These are phyloP conservation scores for Euphydryas editha DNA, from an alignment of 2,888 invertebrate species.

Conservation along the genomic window DNA sequence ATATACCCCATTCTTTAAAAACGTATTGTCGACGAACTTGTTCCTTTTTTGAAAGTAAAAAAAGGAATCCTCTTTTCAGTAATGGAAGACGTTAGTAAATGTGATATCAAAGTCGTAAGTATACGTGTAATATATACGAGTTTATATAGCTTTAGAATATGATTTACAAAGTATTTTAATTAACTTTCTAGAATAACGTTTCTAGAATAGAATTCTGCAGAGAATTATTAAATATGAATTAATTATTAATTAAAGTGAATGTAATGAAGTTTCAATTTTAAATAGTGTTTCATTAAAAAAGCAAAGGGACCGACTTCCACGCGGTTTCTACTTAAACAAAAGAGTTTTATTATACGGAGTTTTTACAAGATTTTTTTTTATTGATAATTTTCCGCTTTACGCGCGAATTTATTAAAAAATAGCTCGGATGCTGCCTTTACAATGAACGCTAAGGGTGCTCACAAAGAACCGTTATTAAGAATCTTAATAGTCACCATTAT, in stretches of 20 bases:
- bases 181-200: not conserved
- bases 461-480: conserved; percentile 4
- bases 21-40: too few species aligned
- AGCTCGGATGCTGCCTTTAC: conserved; percentile 23
- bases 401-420: conserved; percentile 41
- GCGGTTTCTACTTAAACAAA: conserved; percentile 18
- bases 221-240: not conserved
- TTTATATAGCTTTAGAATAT: too few species aligned
- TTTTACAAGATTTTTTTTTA: conserved; percentile 30
- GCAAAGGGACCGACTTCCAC: conserved; percentile 4
- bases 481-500: not conserved
- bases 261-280: conserved; percentile 2
- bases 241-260: not conserved
- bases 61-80: too few species aligned
- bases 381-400: conserved; percentile 42
- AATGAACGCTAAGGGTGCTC: conserved; percentile 5
- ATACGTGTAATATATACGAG: too few species aligned
- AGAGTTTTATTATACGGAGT: conserved; percentile 21
- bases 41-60: too few species aligned
- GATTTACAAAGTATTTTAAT: too few species aligned
- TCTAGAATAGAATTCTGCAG: not conserved
- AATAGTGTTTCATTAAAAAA: conserved; percentile 8
- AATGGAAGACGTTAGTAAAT: too few species aligned
- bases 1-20: too few species aligned
- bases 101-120: too few species aligned